phyloP scores from a whole-genome alignment of 2,113 vertebrate genomes.

The Gymnobelideus leadbeateri region DNA sequence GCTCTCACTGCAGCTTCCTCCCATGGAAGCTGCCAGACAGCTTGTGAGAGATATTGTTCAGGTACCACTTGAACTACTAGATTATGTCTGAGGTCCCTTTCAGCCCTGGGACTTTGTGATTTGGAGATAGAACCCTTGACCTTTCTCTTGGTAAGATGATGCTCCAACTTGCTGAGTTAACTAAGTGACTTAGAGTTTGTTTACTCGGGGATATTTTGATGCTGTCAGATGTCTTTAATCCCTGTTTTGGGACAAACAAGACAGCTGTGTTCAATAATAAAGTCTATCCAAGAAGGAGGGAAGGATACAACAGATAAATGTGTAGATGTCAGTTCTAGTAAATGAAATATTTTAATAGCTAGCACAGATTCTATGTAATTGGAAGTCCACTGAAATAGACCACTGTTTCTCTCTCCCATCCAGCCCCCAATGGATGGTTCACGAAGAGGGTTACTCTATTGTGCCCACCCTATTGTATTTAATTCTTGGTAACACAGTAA shows the following conservation, averaged over 20 bases:
- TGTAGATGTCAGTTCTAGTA: background rate
- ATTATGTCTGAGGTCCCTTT: background rate
- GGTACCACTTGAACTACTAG: background rate
- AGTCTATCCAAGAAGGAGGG: background rate
- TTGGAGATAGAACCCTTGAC: conserved; percentile 20
- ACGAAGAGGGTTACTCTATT: conserved; percentile 24
- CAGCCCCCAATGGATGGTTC: conserved; percentile 43
- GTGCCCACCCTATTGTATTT: conserved; percentile 54
- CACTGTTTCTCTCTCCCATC: background rate
- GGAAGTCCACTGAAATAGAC: background rate
- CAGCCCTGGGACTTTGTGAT: background rate
- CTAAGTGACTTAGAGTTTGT: conserved; percentile 34
- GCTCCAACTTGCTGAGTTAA: conserved; percentile 27
- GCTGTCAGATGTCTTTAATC: background rate
- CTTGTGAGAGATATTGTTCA: background rate
- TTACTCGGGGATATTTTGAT: conserved; percentile 18
- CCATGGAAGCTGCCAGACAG: background rate
- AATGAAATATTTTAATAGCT: background rate
- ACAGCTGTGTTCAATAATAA: background rate
- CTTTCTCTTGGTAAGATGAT: conserved; percentile 34
- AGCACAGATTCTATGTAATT: background rate
- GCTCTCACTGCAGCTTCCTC: background rate
- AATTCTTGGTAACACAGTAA: conserved; percentile 34
- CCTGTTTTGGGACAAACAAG: background rate
- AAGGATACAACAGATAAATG: background rate